Evolutionary conservation across 2,113 vertebrate genomes (phyloP).

Genomic region (Pseudopodoces humilis): DNA sequence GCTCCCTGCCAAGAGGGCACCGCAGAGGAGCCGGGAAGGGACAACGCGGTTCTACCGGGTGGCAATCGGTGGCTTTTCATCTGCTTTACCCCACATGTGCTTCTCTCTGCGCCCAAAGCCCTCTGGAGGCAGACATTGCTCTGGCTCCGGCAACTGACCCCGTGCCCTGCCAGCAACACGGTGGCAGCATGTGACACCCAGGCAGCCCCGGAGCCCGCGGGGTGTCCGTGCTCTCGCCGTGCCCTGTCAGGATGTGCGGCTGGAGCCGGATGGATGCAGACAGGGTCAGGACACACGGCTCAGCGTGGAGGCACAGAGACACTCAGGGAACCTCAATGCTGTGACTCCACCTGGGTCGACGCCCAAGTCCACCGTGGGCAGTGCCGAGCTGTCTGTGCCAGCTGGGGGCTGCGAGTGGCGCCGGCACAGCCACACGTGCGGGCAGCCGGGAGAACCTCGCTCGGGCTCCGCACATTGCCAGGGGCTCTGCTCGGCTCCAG

Average conservation of each 20-base stretch:
- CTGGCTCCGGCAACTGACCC: not conserved
- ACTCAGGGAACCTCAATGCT: not conserved
- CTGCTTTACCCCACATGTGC: rapidly evolving
- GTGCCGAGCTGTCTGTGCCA: rapidly evolving
- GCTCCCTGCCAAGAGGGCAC: not conserved
- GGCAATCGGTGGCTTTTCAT: rapidly evolving
- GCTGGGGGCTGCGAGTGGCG: not conserved
- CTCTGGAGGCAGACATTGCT: not conserved
- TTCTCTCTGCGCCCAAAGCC: not conserved
- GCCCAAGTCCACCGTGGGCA: rapidly evolving
- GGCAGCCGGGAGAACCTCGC: not conserved
- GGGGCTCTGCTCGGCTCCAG: not conserved
- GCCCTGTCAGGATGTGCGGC: not conserved
- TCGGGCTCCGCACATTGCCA: rapidly evolving
- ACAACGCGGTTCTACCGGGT: not conserved
- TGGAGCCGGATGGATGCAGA: rapidly evolving
- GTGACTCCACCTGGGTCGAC: too few species aligned
- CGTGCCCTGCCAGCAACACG: not conserved
- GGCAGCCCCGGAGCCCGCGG: not conserved
- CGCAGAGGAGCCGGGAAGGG: not conserved
- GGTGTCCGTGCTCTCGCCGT: rapidly evolving
- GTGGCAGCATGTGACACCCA: not conserved
- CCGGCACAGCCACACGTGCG: rapidly evolving
- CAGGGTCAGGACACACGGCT: not conserved
- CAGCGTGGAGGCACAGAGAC: not conserved